A percentile compares a stretch with the other conserved stretches of the same genome.
phyloP scores from a whole-genome alignment of 2,113 vertebrate genomes.

The Caranx melampygus region DNA sequence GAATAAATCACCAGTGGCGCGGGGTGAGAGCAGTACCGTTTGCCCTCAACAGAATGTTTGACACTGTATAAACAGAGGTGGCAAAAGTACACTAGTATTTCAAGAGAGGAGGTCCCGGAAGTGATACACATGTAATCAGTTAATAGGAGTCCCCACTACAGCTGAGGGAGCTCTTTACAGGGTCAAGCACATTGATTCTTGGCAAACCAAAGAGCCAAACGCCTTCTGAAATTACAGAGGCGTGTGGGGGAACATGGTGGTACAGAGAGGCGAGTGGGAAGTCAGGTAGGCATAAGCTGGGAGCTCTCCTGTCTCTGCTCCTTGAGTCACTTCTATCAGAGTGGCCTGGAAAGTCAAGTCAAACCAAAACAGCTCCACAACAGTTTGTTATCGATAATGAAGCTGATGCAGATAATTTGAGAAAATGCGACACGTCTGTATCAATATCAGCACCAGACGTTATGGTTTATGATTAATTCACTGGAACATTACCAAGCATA shows the following conservation, averaged over 20 bases:
- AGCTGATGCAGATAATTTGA: no score
- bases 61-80: background rate
- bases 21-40: background rate
- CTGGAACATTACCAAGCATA: background rate
- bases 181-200: background rate
- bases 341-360: slow-evolving; percentile 10
- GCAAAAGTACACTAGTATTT: background rate
- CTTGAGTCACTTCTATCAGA: background rate
- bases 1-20: background rate
- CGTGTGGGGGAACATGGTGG: background rate
- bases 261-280: background rate
- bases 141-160: background rate
- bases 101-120: slow-evolving; percentile 27
- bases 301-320: background rate
- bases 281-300: background rate
- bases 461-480: background rate
- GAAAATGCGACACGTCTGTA: background rate
- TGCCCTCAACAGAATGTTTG: slow-evolving; percentile 38
- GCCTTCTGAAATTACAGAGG: slow-evolving; percentile 63
- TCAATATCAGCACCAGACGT: background rate
- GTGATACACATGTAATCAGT: slow-evolving; percentile 36
- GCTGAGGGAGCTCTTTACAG: slow-evolving; percentile 13
- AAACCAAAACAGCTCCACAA: background rate
- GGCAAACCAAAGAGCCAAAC: slow-evolving; percentile 22
- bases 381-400: no score